phyloP scores from a whole-genome alignment of 2,888 invertebrate genomes.

The Teinopalpus imperialis region DNA sequence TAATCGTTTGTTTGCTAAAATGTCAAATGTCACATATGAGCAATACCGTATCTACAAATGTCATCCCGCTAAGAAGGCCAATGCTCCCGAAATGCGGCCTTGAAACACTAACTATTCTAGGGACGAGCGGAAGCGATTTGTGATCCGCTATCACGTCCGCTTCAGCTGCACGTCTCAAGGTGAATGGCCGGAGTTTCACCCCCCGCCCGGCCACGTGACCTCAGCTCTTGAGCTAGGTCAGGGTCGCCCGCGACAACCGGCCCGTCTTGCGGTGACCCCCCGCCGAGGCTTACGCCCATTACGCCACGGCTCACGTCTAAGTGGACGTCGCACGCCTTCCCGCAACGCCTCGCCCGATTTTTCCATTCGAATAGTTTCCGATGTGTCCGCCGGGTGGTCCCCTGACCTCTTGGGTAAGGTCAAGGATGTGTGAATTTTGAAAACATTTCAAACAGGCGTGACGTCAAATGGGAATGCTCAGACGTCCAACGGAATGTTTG shows the following conservation, averaged over 20 bases:
- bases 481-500: too few species aligned
- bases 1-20: too few species aligned
- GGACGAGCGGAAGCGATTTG: constrained; percentile 13
- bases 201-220: constrained; percentile 75
- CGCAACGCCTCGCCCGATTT: constrained; percentile 60
- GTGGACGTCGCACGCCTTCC: constrained; percentile 50
- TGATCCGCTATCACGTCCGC: constrained; percentile 43
- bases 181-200: constrained; percentile 71
- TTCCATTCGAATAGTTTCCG: constrained; percentile 75
- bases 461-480: too few species aligned
- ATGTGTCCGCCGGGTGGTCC: constrained; percentile 56
- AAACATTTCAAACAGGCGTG: not conserved
- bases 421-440: constrained; percentile 47
- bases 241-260: constrained; percentile 64
- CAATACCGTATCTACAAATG: too few species aligned
- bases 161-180: constrained; percentile 67
- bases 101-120: constrained; percentile 13
- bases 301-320: constrained; percentile 26
- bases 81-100: constrained; percentile 10
- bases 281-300: constrained; percentile 24
- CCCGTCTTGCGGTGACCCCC: constrained; percentile 52
- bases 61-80: constrained; percentile 13
- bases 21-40: too few species aligned
- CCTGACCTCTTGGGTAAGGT: constrained; percentile 64
- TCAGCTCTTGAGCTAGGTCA: constrained; percentile 77